Evolutionary conservation across 2,888 invertebrate genomes (phyloP).

Genomic region (Isoperla grammatica): DNA sequence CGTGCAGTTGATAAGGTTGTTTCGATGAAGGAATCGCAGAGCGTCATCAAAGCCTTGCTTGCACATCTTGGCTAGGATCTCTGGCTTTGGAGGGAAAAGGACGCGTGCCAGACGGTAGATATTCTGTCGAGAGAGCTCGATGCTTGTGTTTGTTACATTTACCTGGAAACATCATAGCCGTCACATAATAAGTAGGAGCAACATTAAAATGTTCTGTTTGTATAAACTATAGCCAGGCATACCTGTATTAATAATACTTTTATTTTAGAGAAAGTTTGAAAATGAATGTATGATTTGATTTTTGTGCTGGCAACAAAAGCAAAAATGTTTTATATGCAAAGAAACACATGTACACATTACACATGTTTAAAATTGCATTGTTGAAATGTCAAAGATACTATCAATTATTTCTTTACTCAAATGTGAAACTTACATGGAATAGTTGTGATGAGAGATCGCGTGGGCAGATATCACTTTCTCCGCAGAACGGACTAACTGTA

Average conservation of each 20-base stretch:
- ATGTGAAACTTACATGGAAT: conserved; percentile 70
- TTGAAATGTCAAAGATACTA: no score
- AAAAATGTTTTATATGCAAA: no score
- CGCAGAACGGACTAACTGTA: conserved; percentile 94
- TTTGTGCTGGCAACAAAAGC: no score
- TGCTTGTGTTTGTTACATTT: conserved; percentile 83
- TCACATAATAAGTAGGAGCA: no score
- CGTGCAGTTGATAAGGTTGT: conserved; percentile 88
- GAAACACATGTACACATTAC: no score
- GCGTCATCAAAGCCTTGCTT: conserved; percentile 96
- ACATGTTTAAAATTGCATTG: no score
- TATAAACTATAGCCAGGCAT: no score
- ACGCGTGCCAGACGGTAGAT: conserved; percentile 89
- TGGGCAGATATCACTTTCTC: conserved; percentile 95
- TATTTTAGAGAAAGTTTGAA: not conserved
- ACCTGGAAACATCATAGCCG: conserved; percentile 57
- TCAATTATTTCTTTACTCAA: no score
- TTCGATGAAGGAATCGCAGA: conserved; percentile 74
- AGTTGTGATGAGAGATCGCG: conserved; percentile 78
- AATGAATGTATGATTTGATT: no score
- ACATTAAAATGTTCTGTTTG: no score
- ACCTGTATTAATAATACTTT: no score
- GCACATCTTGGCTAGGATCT: conserved; percentile 86
- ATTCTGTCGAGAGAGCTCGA: conserved; percentile 89
- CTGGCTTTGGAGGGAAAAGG: conserved; percentile 91